Conservation (phyloP, 2,888 invertebrate genomes). For the Yponomeuta malinellus region DNA sequence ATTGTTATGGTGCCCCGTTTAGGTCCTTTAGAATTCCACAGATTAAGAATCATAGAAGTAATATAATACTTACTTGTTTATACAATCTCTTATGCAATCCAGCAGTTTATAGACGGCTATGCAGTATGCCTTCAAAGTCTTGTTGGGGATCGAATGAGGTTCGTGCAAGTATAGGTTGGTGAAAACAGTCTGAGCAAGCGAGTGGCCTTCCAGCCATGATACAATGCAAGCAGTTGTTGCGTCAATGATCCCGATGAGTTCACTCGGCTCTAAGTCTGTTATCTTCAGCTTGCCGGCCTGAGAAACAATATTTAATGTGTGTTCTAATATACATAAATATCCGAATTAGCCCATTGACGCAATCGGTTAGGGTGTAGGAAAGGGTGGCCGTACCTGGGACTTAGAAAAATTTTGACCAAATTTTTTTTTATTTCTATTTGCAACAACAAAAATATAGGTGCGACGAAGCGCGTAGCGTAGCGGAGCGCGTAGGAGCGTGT, state of each 20-base stretch:
- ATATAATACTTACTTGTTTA: conserved; percentile 80
- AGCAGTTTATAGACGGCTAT: conserved; percentile 91
- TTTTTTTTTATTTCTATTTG: too few relatives aligned
- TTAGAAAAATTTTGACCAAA: too few relatives aligned
- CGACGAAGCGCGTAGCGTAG: too few relatives aligned
- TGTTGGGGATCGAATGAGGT: conserved; percentile 89
- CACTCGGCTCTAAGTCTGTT: conserved; percentile 82
- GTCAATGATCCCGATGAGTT: conserved; percentile 95
- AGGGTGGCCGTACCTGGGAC: too few relatives aligned
- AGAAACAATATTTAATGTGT: conserved; percentile 28
- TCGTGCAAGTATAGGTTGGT: conserved; percentile 97
- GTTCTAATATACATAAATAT: too few relatives aligned
- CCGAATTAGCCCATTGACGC: too few relatives aligned
- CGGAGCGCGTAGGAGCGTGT: too few relatives aligned
- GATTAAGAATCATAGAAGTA: neutral
- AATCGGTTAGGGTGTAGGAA: too few relatives aligned
- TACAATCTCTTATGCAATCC: conserved; percentile 91
- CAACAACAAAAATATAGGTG: too few relatives aligned
- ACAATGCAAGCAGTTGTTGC: conserved; percentile 95
- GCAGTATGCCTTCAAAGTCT: conserved; percentile 89
- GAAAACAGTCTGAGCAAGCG: conserved; percentile 96
- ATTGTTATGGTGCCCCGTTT: too few relatives aligned
- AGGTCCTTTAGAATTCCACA: too few relatives aligned
- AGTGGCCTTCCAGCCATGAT: conserved; percentile 98
- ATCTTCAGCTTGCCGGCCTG: conserved; percentile 87